Evolutionary conservation across 1,140 invertebrate genomes (phyloP), one percentile per base, ranked within the genome.

Genomic region (Anastatus disparis): DNA sequence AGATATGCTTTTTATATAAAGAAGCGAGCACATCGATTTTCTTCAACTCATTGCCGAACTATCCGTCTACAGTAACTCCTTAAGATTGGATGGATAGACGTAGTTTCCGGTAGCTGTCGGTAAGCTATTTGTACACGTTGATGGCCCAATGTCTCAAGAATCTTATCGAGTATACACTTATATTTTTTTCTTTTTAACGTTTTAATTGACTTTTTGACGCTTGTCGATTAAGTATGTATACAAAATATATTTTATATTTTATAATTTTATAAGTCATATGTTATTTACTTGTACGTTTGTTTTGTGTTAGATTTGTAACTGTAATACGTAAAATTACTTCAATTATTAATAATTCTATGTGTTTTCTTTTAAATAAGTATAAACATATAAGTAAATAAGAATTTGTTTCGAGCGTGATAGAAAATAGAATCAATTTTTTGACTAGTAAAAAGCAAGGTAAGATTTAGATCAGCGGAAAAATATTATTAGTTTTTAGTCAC

Each of bases 21-120:
- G 48, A 20, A n/a, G 15, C 26, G 10, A 38, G 50, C 48, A 40
- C 66, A 29, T 53, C 42, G 55, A 71, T 64, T 71, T 71, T 71
- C 62, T 63, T 65, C 62, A 55, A 71, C 63, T 71, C 70, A 71
- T 71, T 71, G 61, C 53, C 55, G 55, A 71, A 71, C 59, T 62
- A 59, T 69, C 24, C 29, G 48, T 55, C 58, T 67, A 22, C 65
- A 64, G 22, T 46, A n/a, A n/a, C n/a, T 48, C 44, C 29, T 29
- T 2, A 22, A 64, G 61, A 64, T 71, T 59, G 35, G 27, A 64
- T 53, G 61, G 58, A 61, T 65, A 65, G 50, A 61, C 31, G 44
- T 40, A 58, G 44, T 66, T 71, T 71, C 70, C 70, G 70, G 62
- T 71, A 71, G 62, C 70, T 71, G 62, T 66, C 70, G 42, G 17